Evolutionary conservation across 2,888 invertebrate genomes (phyloP).

Genomic region (Ligdia adustata): DNA sequence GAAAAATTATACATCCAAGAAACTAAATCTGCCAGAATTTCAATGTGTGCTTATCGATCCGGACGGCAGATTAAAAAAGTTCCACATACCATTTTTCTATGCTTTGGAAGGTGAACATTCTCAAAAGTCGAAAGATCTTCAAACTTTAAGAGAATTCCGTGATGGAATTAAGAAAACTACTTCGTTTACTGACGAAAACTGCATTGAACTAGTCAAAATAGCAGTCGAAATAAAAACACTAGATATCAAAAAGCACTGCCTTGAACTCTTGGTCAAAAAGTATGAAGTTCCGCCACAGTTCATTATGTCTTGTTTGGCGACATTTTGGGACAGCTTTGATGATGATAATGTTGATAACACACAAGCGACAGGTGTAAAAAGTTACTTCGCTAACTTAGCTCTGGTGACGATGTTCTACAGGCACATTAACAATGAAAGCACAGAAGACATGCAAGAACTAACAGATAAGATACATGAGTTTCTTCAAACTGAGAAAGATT

Average conservation of each 20-base stretch:
- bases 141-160: conserved; percentile 91
- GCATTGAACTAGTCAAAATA: conserved; percentile 80
- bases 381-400: conserved; percentile 63
- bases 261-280: conserved; percentile 88
- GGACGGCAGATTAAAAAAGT: conserved; percentile 91
- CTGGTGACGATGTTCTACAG: conserved; percentile 65
- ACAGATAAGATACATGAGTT: conserved; percentile 51
- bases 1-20: conserved; percentile 80
- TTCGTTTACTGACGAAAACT: conserved; percentile 73
- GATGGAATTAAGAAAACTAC: conserved; percentile 85
- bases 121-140: conserved; percentile 93
- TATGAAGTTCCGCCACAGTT: conserved; percentile 86
- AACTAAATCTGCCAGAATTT: conserved; percentile 85
- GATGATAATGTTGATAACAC: conserved; percentile 43
- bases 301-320: conserved; percentile 75
- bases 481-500: conserved; percentile 41
- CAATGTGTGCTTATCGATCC: conserved; percentile 93
- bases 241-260: conserved; percentile 88
- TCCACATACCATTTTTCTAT: conserved; percentile 95
- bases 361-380: conserved; percentile 53
- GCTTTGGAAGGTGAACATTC: conserved; percentile 95
- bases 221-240: conserved; percentile 87
- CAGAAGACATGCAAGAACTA: conserved; percentile 61
- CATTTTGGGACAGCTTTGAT: conserved; percentile 72
- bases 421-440: conserved; percentile 58